These are phyloP conservation scores for Nemotelus pantherinus DNA, from an alignment of 2,888 invertebrate genomes.

Conservation along the genomic window DNA sequence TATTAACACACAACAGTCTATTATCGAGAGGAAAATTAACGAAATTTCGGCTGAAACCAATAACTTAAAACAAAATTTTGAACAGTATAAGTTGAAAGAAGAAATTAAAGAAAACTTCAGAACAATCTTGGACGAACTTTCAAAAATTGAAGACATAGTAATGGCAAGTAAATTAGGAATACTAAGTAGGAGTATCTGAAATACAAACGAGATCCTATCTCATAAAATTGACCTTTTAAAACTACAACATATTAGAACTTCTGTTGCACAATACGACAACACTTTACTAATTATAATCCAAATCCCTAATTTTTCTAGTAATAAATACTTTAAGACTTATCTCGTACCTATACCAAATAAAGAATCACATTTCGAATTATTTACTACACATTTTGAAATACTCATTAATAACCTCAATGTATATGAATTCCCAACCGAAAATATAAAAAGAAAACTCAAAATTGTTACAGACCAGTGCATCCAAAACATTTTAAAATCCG, in stretches of 20 bases:
- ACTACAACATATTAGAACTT: not conserved
- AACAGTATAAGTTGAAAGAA: not conserved
- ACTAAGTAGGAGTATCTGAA: not conserved
- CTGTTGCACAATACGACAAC: not conserved
- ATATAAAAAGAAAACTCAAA: not conserved
- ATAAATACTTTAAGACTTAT: not conserved
- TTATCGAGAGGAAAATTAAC: not conserved
- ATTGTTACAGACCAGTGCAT: not conserved
- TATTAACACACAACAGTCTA: not conserved
- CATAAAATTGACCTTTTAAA: not conserved
- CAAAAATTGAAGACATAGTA: not conserved
- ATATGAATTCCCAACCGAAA: not conserved
- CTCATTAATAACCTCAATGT: not conserved
- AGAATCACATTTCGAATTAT: not conserved
- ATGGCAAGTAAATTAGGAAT: not conserved
- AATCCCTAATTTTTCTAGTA: not conserved
- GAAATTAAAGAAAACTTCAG: not conserved
- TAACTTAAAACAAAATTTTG: not conserved
- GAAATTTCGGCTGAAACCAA: not conserved
- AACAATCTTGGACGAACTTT: not conserved
- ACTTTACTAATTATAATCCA: not conserved
- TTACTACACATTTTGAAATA: not conserved
- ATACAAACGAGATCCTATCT: not conserved
- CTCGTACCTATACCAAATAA: not conserved
- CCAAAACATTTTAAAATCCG: not conserved